Base-by-base conservation (phyloP, 2,888 invertebrate species). In the Digitonthophagus gazella region DNA sequence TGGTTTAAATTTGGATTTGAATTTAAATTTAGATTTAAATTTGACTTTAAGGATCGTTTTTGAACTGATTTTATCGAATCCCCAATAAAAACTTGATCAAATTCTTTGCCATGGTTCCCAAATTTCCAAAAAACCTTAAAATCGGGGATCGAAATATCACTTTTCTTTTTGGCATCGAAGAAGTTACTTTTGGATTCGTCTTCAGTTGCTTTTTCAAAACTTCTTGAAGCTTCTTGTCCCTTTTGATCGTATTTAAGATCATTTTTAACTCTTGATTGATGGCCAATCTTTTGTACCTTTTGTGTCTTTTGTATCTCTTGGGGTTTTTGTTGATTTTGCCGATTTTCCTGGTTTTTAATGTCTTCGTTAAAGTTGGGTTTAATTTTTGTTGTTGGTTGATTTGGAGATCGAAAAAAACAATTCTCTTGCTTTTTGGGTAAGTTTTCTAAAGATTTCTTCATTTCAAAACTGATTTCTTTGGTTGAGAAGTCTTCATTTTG, bases 131-230 rank as follows among this genome's bases (percentile, higher is more conserved):
- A 63, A 67, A 70, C 19, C 67, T 63, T 55, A 65, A 65, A 67
- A 69, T 64, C 67, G 57, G 67, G 67, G 54, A 55, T 15, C 58
- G 58, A n/a, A 57, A 67, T 58, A 20, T 66, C 65, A 6, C 63
- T 55, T 65, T 28, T 16, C 15, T 2, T 18, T 66, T 55, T 20
- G 16, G 15, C 55, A 15, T 18, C 16, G 14, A 57, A 5, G 5
- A 4, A 14, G 57, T 15, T 2, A 57, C 57, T 57, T 57, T 16
- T 57, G 14, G 57, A 11, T 54, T 54, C 1, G 54, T 1, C 54
- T n/a, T 1, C 54, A 1, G 14, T 16, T 14, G 16, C 3, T 5
- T 15, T 16, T 58, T 58, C 16, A 58, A 16, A 1, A 2, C 5
- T 4, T 4, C 58, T 58, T 16, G 15, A 14, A 58, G 11, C 19